Evolutionary conservation across 2,113 vertebrate genomes (phyloP), one percentile per base, ranked within the genome.

Genomic region (Rhinogobius similis): DNA sequence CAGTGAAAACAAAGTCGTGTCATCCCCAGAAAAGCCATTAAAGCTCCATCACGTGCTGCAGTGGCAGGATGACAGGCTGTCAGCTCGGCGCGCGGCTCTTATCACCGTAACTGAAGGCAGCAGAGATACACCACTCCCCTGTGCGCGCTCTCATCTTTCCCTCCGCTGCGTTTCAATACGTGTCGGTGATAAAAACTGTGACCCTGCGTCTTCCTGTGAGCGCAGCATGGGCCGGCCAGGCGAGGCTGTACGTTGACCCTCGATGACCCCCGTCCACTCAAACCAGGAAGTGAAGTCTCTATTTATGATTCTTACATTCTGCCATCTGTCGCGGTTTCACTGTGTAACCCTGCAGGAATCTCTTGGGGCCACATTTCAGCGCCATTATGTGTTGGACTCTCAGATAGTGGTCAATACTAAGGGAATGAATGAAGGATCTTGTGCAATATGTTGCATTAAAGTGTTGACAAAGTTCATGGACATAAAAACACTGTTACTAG

Each of bases 201-300:
- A 79, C 83, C 76, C 61, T 1, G 62, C 79, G 74, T 68, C 83
- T 88, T 85, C 83, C 78, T 82, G 82, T 64, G 79, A 64, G 65
- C 53, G 14, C 84, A 68, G 75, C 59, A 43, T 62, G 74, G 44
- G 70, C 77, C 65, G 68, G 55, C n/a, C 27, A 63, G 16, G 75
- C 66, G 81, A 82, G 87, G 74, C 81, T 85, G 80, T 74, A 82
- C 67, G 84, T 73, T 85, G 86, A 90, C 84, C 91, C 75, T 3
- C 18, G 32, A 1, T 75, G 89, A 86, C 85, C 58, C 58, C 29
- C 63, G 11, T 72, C 23, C 48, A 64, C 59, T n/a, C 5, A 7
- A 83, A 58, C 67, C 82, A 85, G 82, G 76, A 90, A 80, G 75
- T 53, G 44, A 82, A 78, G 81, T 75, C 76, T 79, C 72, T 55